phyloP scores from a whole-genome alignment of 2,888 invertebrate species.

The Cataglyphis rosenhaueri region DNA sequence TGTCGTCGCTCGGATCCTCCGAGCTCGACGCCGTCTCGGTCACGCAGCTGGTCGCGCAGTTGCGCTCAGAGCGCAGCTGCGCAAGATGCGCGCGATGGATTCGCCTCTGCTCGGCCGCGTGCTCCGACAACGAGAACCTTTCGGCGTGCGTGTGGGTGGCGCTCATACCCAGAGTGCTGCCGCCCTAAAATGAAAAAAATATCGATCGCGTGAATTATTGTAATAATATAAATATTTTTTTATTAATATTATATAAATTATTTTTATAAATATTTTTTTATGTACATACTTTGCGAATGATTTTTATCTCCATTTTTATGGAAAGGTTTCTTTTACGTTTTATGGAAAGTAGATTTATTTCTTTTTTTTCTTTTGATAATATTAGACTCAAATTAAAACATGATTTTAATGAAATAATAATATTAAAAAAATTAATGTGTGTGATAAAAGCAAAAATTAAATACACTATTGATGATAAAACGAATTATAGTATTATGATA shows the following conservation, averaged over 20 bases:
- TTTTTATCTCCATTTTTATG: neutral
- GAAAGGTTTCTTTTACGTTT: neutral
- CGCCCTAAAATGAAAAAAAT: constrained; percentile 76
- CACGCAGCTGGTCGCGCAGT: constrained; percentile 85
- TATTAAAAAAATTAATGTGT: neutral
- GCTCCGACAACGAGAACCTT: constrained; percentile 94
- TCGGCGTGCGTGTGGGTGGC: constrained; percentile 90
- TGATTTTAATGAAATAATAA: neutral
- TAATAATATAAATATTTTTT: neutral
- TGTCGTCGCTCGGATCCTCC: constrained; percentile 91
- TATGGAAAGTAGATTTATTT: neutral
- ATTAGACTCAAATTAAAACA: neutral
- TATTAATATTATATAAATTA: no score
- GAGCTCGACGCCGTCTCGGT: constrained; percentile 89
- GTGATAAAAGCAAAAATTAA: neutral
- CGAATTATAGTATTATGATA: neutral
- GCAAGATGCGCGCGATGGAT: constrained; percentile 93
- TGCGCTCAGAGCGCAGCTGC: constrained; percentile 90
- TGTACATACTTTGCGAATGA: neutral
- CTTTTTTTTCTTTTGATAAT: neutral
- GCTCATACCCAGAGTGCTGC: constrained; percentile 95
- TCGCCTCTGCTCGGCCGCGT: constrained; percentile 95
- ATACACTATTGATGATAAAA: neutral
- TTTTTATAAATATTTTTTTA: neutral
- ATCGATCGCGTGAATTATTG: constrained; percentile 36